phyloP scores from a whole-genome alignment of 2,797 vertebrate genomes.

The Alcedo quadribrachys region DNA sequence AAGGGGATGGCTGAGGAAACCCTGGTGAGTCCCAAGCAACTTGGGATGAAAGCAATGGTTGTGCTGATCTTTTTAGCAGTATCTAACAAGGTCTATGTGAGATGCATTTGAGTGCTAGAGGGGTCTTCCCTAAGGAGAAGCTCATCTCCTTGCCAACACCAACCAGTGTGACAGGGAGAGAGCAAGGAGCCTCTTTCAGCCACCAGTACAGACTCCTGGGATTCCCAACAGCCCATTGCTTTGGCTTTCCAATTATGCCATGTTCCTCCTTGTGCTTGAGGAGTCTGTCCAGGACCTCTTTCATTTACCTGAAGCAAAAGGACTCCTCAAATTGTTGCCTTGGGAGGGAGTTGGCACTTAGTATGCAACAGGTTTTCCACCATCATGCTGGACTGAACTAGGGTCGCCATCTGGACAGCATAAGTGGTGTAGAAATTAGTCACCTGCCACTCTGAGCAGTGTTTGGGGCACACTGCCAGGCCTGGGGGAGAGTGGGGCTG shows the following conservation, averaged over 20 bases:
- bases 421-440: neutral
- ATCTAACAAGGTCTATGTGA: neutral
- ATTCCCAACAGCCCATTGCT: neutral
- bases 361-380: neutral
- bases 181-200: neutral
- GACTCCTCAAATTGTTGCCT: neutral
- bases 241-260: neutral
- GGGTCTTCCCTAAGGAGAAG: neutral
- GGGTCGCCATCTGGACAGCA: neutral
- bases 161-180: neutral
- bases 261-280: neutral
- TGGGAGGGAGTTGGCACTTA: neutral
- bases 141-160: neutral
- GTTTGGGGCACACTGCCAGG: neutral
- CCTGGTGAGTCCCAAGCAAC: accelerated
- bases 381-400: accelerated
- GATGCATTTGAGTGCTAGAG: neutral
- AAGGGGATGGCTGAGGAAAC: neutral
- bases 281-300: neutral
- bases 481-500: neutral
- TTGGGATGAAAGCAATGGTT: neutral
- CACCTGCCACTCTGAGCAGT: neutral
- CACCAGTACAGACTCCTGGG: neutral
- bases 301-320: neutral
- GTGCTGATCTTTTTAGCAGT: neutral